Percentiles rank a stretch among this genome's conserved stretches.
These are phyloP conservation scores for Drosophila ironensis DNA, from an alignment of 1,140 invertebrate genomes.

Conservation along the genomic window DNA sequence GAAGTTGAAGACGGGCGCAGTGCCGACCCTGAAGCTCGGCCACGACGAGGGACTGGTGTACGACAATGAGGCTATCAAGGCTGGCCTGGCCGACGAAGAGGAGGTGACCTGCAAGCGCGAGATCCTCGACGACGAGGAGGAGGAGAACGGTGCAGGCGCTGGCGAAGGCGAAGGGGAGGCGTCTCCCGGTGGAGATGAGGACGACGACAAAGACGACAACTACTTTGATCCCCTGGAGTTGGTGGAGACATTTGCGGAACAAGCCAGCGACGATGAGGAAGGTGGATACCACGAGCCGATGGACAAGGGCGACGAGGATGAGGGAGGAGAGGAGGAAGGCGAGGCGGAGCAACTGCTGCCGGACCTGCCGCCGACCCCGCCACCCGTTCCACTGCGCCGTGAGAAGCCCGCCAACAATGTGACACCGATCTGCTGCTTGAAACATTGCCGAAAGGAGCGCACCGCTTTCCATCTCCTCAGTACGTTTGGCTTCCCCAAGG, in stretches of 20 bases:
- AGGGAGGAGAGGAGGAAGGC: constrained; percentile 32
- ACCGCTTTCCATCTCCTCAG: constrained; percentile 61
- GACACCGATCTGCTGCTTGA: constrained; percentile 67
- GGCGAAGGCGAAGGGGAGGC: not conserved
- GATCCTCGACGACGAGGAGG: constrained; percentile 29
- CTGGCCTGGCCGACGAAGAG: constrained; percentile 35
- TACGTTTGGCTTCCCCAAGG: constrained; percentile 71
- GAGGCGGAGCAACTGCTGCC: constrained; percentile 36
- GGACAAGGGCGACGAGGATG: constrained; percentile 3
- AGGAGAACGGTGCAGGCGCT: not conserved
- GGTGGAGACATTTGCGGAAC: constrained; percentile 58
- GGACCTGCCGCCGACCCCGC: constrained; percentile 1
- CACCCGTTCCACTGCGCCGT: constrained; percentile 10
- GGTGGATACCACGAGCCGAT: constrained; percentile 21
- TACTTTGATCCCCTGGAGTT: constrained; percentile 63
- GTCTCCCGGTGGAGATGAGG: constrained; percentile 11
- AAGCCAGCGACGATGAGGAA: constrained; percentile 37
- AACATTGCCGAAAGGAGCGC: constrained; percentile 70
- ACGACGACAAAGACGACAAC: constrained; percentile 38
- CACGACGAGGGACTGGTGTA: constrained; percentile 61
- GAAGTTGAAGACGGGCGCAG: constrained; percentile 67
- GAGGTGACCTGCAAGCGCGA: constrained; percentile 23
- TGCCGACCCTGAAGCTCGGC: constrained; percentile 70
- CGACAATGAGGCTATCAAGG: constrained; percentile 64
- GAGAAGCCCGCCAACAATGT: constrained; percentile 63